Evolutionary conservation across 2,113 vertebrate species (phyloP).

Genomic region (Perca fluviatilis): DNA sequence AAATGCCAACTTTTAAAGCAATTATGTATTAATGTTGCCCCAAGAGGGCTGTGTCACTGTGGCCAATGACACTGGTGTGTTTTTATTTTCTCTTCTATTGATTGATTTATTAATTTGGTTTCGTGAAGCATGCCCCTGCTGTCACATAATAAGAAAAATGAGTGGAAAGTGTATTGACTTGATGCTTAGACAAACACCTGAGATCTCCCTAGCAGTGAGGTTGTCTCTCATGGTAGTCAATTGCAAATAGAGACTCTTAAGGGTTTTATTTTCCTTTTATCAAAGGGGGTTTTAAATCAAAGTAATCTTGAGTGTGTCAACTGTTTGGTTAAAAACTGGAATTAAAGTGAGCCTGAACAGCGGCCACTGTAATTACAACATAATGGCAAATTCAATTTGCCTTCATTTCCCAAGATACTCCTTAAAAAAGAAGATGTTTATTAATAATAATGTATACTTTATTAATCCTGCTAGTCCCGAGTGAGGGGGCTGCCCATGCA

Average conservation of each 20-base stretch:
- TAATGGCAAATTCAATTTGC: background rate
- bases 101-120: background rate
- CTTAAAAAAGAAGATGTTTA: too few species aligned
- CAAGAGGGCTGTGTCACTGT: constrained; percentile 16
- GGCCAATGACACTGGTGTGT: constrained; percentile 28
- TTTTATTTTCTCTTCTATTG: background rate
- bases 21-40: constrained; percentile 73
- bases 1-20: constrained; percentile 84
- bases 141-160: background rate
- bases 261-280: background rate
- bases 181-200: background rate
- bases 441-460: too few species aligned
- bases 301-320: background rate
- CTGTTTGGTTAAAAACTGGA: background rate
- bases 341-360: background rate
- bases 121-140: too few species aligned
- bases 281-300: background rate
- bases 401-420: background rate
- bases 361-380: background rate
- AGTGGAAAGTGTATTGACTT: background rate
- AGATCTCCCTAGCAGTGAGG: background rate
- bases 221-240: background rate
- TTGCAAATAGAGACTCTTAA: background rate
- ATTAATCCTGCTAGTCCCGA: too few species aligned
- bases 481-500: too few species aligned